A percentile compares a stretch with the other conserved stretches of the same genome.
These are phyloP conservation scores for Callionymus lyra DNA, from an alignment of 2,113 vertebrate species.

Conservation along the genomic window DNA sequence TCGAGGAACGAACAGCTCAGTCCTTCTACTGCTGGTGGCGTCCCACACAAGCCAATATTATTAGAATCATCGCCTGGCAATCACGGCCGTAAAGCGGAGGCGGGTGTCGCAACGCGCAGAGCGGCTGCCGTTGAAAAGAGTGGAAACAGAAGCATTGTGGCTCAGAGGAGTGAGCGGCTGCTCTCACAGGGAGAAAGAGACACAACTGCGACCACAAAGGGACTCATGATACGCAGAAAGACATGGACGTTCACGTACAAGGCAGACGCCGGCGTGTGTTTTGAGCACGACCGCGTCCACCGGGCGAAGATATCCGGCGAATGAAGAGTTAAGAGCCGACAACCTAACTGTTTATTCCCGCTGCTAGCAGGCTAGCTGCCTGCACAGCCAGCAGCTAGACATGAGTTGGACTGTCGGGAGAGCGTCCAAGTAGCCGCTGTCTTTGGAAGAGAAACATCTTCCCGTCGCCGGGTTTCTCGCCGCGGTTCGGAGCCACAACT, in stretches of 20 bases:
- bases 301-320: constrained; percentile 32
- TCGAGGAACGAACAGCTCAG: too few species aligned
- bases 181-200: constrained; percentile 16
- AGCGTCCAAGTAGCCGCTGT: background rate
- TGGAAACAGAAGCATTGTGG: constrained; percentile 60
- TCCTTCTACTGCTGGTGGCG: background rate
- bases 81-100: constrained; percentile 50
- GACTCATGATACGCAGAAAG: constrained; percentile 11
- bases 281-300: constrained; percentile 28
- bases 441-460: background rate
- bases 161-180: constrained; percentile 43
- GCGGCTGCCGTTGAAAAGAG: constrained; percentile 58
- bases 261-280: constrained; percentile 5
- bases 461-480: background rate
- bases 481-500: constrained; percentile 35
- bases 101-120: constrained; percentile 55
- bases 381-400: constrained; percentile 37
- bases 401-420: constrained; percentile 42
- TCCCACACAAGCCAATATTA: constrained; percentile 29
- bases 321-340: constrained; percentile 58
- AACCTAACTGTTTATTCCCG: constrained; percentile 60
- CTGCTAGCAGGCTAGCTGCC: constrained; percentile 67
- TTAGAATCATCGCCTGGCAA: constrained; percentile 54
- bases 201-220: constrained; percentile 13
- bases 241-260: constrained; percentile 16